phyloP scores from a whole-genome alignment of 2,888 invertebrate species.

The Byasa hedistus region DNA sequence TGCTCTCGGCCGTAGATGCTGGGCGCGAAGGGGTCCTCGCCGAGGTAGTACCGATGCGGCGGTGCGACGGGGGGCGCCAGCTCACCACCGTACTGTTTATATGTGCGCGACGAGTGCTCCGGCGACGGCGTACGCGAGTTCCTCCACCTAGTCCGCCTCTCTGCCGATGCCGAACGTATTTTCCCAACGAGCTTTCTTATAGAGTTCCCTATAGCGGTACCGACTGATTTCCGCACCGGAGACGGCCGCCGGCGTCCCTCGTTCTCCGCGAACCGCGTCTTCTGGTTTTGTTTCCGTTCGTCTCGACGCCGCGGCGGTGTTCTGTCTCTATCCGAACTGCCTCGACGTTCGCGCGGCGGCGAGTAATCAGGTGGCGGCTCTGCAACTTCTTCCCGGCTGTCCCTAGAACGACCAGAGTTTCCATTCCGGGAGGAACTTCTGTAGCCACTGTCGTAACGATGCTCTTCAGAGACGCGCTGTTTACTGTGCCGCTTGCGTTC shows the following conservation, averaged over 20 bases:
- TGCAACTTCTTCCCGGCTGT: constrained; percentile 71
- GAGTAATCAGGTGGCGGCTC: constrained; percentile 88
- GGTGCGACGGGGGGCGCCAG: constrained; percentile 76
- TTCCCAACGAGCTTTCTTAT: constrained; percentile 90
- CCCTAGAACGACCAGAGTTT: constrained; percentile 71
- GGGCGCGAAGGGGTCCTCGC: constrained; percentile 91
- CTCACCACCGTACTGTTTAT: constrained; percentile 75
- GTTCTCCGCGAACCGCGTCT: constrained; percentile 83
- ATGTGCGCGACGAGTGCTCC: constrained; percentile 73
- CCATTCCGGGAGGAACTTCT: constrained; percentile 79
- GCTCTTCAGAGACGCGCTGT: constrained; percentile 73
- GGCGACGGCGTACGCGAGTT: constrained; percentile 82
- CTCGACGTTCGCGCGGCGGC: constrained; percentile 78
- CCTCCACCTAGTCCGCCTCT: constrained; percentile 83
- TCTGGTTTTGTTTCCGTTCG: constrained; percentile 83
- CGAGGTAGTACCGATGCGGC: constrained; percentile 89
- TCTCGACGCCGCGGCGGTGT: constrained; percentile 73
- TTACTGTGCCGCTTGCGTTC: constrained; percentile 83
- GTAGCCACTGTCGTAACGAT: constrained; percentile 79
- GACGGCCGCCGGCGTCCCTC: constrained; percentile 57
- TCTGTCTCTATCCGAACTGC: constrained; percentile 66
- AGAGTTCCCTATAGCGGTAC: constrained; percentile 86
- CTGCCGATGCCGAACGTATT: constrained; percentile 86
- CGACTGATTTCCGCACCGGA: constrained; percentile 75
- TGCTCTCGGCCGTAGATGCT: constrained; percentile 92